These are phyloP conservation scores for Mesochorus sp. DNA, from an alignment of 2,888 invertebrate genomes.

Conservation along the genomic window DNA sequence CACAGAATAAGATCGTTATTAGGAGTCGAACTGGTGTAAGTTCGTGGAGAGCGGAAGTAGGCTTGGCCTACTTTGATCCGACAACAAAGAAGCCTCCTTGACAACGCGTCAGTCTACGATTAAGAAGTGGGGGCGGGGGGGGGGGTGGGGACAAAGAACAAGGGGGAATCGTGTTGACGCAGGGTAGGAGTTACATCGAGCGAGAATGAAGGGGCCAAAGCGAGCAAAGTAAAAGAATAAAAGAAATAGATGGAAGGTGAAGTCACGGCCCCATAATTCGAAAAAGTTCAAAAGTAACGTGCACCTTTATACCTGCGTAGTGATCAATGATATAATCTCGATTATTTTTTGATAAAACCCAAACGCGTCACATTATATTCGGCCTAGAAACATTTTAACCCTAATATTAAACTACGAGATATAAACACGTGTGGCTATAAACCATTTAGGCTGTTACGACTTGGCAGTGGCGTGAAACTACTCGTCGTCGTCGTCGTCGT, in stretches of 20 bases:
- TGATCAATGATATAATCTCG: conserved; percentile 1
- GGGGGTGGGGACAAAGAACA: conserved; percentile 7
- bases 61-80: conserved; percentile 61
- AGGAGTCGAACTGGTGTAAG: conserved; percentile 31
- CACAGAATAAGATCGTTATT: conserved; percentile 21
- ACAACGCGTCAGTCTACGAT: conserved; percentile 41
- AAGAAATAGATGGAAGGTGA: conserved; percentile 19
- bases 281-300: conserved; percentile 29
- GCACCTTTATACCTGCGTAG: neutral
- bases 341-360: neutral
- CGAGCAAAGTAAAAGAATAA: neutral
- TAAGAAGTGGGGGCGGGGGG: conserved; percentile 26
- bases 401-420: neutral
- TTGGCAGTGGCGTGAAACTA: conserved; percentile 38
- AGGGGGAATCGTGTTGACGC: conserved; percentile 13
- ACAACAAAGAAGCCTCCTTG: conserved; percentile 67
- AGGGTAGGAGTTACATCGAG: conserved; percentile 6
- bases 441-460: conserved; percentile 10
- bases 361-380: conserved; percentile 1
- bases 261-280: conserved; percentile 29
- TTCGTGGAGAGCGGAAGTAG: conserved; percentile 48
- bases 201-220: neutral
- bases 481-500: no score
- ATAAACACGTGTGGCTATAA: neutral
- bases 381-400: conserved; percentile 8